Conservation (phyloP, 1,140 invertebrate genomes). For the Bombus cullumanus region DNA sequence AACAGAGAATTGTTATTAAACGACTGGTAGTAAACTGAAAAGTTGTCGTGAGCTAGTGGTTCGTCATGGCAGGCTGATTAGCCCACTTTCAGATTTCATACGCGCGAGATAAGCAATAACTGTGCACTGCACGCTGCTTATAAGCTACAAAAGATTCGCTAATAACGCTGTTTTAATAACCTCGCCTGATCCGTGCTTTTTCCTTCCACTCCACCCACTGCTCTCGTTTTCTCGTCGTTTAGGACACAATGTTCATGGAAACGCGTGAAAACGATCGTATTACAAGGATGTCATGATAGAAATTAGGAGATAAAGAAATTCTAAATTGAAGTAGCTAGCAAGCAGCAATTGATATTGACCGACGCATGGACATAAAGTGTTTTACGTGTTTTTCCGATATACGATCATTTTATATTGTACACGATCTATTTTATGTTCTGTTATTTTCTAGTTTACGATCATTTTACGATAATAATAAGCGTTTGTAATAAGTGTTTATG, state of each 20-base stretch:
- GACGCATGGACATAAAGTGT: neutral
- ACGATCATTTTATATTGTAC: too few species aligned
- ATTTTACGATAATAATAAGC: too few species aligned
- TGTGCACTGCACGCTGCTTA: slow-evolving; percentile 23
- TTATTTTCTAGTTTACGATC: too few species aligned
- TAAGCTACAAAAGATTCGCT: slow-evolving; percentile 55
- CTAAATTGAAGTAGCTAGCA: neutral
- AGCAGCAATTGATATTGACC: neutral
- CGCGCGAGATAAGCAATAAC: slow-evolving; percentile 42
- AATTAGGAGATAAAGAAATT: neutral
- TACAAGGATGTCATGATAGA: neutral
- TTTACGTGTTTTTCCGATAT: neutral
- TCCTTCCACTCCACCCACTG: neutral
- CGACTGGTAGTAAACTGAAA: too few species aligned
- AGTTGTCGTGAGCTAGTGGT: neutral
- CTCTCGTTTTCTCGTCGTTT: neutral
- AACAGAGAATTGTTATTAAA: neutral
- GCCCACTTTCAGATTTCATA: slow-evolving; percentile 41
- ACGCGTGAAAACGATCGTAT: neutral
- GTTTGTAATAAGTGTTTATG: too few species aligned
- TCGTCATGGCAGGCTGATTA: slow-evolving; percentile 10
- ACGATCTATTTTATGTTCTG: too few species aligned
- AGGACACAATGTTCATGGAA: neutral
- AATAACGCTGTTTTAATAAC: slow-evolving; percentile 57
- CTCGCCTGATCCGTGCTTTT: slow-evolving; percentile 29